Evolutionary conservation across 2,113 vertebrate species (phyloP).

Genomic region (Microcebus griseorufus): DNA sequence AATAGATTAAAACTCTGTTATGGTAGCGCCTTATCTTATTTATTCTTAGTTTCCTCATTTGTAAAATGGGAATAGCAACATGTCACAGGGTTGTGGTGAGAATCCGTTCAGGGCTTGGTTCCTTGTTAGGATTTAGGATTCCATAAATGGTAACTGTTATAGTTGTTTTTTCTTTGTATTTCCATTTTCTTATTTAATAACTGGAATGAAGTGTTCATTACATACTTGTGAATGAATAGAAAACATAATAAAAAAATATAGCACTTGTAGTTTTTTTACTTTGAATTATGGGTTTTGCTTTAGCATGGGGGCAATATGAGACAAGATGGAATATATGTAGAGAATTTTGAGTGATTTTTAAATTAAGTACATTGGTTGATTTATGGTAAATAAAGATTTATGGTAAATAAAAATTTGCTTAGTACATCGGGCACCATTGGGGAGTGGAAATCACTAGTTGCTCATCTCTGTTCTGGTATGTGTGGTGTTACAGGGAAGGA

Average conservation of each 20-base stretch:
- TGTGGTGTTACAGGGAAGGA: not conserved
- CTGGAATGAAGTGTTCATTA: not conserved
- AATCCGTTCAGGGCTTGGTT: not conserved
- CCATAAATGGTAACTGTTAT: not conserved
- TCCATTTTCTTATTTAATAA: not conserved
- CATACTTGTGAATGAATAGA: not conserved
- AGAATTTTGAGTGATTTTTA: not conserved
- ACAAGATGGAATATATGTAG: not conserved
- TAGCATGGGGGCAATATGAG: not conserved
- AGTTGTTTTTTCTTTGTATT: not conserved
- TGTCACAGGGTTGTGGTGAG: not conserved
- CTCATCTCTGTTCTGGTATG: not conserved
- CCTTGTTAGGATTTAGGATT: not conserved
- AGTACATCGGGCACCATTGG: not conserved
- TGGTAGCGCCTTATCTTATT: not conserved
- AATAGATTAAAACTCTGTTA: not conserved
- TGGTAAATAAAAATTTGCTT: not conserved
- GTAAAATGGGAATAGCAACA: not conserved
- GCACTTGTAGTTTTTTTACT: not conserved
- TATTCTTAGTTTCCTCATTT: not conserved
- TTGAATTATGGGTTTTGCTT: not conserved
- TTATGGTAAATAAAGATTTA: not conserved
- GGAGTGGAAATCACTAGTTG: not conserved
- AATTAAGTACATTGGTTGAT: not conserved
- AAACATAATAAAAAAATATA: not conserved